Conservation (phyloP, 2,888 invertebrate species). For the Julus scanicus region DNA sequence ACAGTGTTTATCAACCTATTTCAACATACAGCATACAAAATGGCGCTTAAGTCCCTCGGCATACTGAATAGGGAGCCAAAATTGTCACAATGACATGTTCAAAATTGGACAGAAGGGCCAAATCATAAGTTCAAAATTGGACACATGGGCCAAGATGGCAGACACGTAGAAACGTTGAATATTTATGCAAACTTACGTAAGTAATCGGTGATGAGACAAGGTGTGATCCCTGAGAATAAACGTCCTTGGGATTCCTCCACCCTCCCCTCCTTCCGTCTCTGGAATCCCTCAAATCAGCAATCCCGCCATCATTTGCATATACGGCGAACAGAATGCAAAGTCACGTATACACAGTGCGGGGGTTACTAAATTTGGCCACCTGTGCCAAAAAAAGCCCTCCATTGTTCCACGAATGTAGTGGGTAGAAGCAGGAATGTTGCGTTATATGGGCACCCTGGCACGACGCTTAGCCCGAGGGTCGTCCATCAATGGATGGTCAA, state of each 20-base stretch:
- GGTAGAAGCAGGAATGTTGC: background rate
- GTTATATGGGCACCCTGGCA: background rate
- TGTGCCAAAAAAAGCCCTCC: background rate
- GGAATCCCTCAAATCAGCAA: background rate
- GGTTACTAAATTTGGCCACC: background rate
- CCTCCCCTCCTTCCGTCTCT: background rate
- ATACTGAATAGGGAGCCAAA: too few species aligned
- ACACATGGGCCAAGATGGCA: too few species aligned
- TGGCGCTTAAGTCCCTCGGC: too few species aligned
- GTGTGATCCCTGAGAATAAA: background rate
- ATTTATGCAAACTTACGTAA: too few species aligned
- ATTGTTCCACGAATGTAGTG: background rate
- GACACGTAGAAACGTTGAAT: too few species aligned
- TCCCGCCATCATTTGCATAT: background rate
- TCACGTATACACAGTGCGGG: background rate
- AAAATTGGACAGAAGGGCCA: too few species aligned
- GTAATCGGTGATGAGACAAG: background rate
- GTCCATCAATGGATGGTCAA: too few species aligned
- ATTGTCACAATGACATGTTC: too few species aligned
- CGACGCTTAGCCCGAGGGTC: background rate
- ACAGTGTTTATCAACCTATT: too few species aligned
- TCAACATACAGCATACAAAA: too few species aligned
- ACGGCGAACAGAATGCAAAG: background rate
- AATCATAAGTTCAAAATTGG: too few species aligned
- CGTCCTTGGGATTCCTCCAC: conserved; percentile 10